phyloP scores from a whole-genome alignment of 2,113 vertebrate species.

The Python bivittatus region DNA sequence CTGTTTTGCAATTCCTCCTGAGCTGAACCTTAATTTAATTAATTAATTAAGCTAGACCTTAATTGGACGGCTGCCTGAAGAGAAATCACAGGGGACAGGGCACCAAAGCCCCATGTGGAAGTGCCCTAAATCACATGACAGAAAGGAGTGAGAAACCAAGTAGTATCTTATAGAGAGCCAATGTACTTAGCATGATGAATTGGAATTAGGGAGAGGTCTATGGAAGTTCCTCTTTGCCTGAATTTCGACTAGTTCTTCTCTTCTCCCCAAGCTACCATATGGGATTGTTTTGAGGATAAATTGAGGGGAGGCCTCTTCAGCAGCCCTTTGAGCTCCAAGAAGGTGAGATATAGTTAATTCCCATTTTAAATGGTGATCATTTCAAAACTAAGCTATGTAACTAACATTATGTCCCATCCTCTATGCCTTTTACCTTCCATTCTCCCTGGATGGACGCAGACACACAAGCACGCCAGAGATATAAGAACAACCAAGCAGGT shows the following conservation, averaged over 20 bases:
- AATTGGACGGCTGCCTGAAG: too few relatives aligned
- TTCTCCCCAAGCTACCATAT: not conserved
- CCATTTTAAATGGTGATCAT: too few relatives aligned
- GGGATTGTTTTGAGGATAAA: not conserved
- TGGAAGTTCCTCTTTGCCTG: not conserved
- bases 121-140: too few relatives aligned
- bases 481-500: conserved; percentile 30
- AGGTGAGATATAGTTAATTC: too few relatives aligned
- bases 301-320: not conserved
- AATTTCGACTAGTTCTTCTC: not conserved
- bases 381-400: not conserved
- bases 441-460: not conserved
- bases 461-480: not conserved
- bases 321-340: too few relatives aligned
- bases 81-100: too few relatives aligned
- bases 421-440: not conserved
- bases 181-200: not conserved
- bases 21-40: too few relatives aligned
- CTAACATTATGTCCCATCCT: not conserved
- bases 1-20: too few relatives aligned
- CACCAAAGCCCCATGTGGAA: too few relatives aligned
- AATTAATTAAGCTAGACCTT: too few relatives aligned
- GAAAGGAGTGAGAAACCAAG: not conserved
- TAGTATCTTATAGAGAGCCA: not conserved
- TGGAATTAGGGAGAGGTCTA: not conserved